Conservation (phyloP, 37 sponge, comb jelly and placozoan genomes). For the Ianthella basta region DNA sequence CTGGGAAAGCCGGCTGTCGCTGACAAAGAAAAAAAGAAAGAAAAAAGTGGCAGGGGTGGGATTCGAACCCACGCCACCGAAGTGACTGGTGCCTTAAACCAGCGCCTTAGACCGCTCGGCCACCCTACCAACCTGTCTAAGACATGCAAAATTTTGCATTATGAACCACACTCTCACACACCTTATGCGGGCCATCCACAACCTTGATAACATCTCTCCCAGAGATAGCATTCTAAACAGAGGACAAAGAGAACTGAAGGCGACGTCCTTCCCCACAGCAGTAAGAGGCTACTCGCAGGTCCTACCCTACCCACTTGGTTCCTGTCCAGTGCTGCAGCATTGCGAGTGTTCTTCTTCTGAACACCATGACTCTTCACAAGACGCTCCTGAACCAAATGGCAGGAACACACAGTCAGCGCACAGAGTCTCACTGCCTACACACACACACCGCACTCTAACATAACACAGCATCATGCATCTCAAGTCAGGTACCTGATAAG, state of each 20-base stretch:
- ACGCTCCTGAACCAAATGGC: conserved; percentile 38
- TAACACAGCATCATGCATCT: too few species aligned
- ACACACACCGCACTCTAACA: too few species aligned
- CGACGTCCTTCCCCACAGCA: neutral
- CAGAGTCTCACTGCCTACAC: too few species aligned
- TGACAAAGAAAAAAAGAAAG: neutral
- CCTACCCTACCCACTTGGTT: conserved; percentile 58
- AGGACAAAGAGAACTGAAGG: neutral
- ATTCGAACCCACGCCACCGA: conserved; percentile 79
- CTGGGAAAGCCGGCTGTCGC: conserved; percentile 12
- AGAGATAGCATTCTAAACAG: conserved; percentile 68
- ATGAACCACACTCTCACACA: conserved; percentile 22
- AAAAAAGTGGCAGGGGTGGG: conserved; percentile 45
- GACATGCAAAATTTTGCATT: neutral
- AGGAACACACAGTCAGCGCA: too few species aligned
- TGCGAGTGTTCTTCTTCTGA: conserved; percentile 77
- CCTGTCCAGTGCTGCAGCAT: conserved; percentile 84
- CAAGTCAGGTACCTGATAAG: too few species aligned
- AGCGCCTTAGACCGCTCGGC: conserved; percentile 86
- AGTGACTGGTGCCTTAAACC: conserved; percentile 81
- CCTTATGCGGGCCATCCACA: conserved; percentile 73
- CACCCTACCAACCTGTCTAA: conserved; percentile 54
- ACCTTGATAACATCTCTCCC: conserved; percentile 80
- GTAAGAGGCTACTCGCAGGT: neutral
- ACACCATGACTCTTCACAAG: conserved; percentile 77